Evolutionary conservation across 2,797 vertebrate species (phyloP).

Genomic region (Rhabdophis nuchalis): DNA sequence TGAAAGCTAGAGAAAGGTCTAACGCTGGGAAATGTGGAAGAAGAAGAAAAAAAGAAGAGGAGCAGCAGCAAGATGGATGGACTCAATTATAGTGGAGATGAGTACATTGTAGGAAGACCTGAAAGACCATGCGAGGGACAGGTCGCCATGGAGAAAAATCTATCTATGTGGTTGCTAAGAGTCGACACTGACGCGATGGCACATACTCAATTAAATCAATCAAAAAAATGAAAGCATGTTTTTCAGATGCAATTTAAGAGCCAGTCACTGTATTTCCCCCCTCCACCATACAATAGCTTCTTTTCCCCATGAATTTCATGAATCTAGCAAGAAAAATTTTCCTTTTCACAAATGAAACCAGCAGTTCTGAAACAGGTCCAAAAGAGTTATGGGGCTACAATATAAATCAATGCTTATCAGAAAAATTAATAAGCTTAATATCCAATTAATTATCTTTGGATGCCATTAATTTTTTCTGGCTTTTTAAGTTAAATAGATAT

Average conservation of each 20-base stretch:
- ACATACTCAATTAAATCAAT: not conserved
- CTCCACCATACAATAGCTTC: too few species aligned
- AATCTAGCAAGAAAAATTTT: not conserved
- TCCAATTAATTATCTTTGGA: not conserved
- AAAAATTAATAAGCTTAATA: not conserved
- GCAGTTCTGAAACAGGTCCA: not conserved
- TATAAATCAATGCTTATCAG: not conserved
- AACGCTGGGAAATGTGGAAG: not conserved
- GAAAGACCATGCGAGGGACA: not conserved
- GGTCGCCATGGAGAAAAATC: not conserved
- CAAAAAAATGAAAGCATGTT: not conserved
- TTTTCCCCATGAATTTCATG: not conserved
- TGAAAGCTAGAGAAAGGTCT: not conserved
- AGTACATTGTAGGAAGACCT: not conserved
- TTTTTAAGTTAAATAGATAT: not conserved
- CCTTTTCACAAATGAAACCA: not conserved
- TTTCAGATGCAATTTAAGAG: not conserved
- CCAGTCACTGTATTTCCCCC: not conserved
- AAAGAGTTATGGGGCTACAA: not conserved
- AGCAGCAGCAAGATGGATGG: not conserved
- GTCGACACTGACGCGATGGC: not conserved
- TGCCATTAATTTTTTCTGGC: not conserved
- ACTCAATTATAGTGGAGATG: not conserved
- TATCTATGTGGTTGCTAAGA: not conserved
- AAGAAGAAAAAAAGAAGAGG: not conserved